Evolutionary conservation across 2,888 invertebrate species (phyloP), one percentile per base, ranked within the genome.

Genomic region (Eupithecia insigniata): DNA sequence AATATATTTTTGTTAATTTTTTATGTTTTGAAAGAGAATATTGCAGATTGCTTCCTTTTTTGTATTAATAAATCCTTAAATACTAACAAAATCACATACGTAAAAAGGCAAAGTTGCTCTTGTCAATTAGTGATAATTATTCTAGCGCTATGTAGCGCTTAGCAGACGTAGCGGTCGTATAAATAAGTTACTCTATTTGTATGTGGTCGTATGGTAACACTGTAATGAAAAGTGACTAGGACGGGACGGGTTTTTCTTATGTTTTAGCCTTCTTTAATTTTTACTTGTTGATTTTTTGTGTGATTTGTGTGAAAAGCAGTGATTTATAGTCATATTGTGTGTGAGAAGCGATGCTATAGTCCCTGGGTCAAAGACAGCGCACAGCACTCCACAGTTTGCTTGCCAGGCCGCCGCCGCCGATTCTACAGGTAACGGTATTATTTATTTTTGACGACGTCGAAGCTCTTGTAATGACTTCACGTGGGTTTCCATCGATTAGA

Each of bases 221-320:
- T 36, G 18, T 30, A 6, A 36, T 22, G 62, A 34, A 60, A 64
- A 36, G 36, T 64, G 22, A 22, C 12, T 14, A 78, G 78, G 80
- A 87, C 12, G 26, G 92, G 92, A 92, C 92, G 90, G 89, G 87
- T 80, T 86, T 74, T 87, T 76, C 88, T n/a, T n/a, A 84, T 91
- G 92, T 92, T 92, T 90, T 89, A 67, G 51, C 30, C 30, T 89
- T 90, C 87, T 87, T 78, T 86, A 88, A 28, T 60, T 58, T 86
- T 89, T 90, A 93, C 93, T 93, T 93, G 93, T 93, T 93, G 93
- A 92, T 90, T 92, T 89, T 89, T 87, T 84, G 86, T 73, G 84
- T 86, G 85, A 87, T 87, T 86, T 86, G 81, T 82, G 84, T 87
- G 83, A 86, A 79, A 88, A 84, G 86, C 82, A 83, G 86, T 90